phyloP scores from a whole-genome alignment of 2,888 invertebrate species.

The Deilephila elpenor region DNA sequence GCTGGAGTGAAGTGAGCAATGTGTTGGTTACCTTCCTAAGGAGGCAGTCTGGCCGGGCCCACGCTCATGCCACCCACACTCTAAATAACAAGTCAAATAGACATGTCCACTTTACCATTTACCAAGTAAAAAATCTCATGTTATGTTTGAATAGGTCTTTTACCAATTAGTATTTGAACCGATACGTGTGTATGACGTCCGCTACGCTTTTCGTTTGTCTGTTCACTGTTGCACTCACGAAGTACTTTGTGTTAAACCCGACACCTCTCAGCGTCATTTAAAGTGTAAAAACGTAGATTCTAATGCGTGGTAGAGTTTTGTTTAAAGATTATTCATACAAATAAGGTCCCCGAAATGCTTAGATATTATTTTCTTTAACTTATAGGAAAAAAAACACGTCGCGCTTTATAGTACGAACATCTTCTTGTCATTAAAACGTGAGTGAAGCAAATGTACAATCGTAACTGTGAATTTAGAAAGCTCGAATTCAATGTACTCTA shows the following conservation, averaged over 20 bases:
- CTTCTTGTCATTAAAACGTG: too few relatives aligned
- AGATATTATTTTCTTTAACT: not conserved
- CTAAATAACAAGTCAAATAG: constrained; percentile 82
- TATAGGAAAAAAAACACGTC: not conserved
- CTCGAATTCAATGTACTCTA: not conserved
- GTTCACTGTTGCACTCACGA: constrained; percentile 67
- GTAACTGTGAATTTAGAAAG: too few relatives aligned
- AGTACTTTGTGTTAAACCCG: constrained; percentile 48
- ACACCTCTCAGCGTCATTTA: constrained; percentile 56
- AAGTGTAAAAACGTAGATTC: constrained; percentile 41
- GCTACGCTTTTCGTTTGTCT: constrained; percentile 65
- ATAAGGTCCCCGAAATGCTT: not conserved
- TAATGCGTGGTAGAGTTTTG: not conserved
- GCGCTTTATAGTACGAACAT: too few relatives aligned
- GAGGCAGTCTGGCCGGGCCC: constrained; percentile 63
- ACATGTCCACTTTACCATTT: constrained; percentile 83
- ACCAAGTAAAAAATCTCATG: constrained; percentile 82
- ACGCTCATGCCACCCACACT: constrained; percentile 79
- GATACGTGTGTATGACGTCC: constrained; percentile 69
- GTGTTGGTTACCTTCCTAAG: constrained; percentile 63
- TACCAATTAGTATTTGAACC: constrained; percentile 84
- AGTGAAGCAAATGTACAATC: too few relatives aligned
- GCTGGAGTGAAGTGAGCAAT: constrained; percentile 45
- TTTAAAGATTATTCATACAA: not conserved
- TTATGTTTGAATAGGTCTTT: constrained; percentile 83